phyloP scores from a whole-genome alignment of 2,113 vertebrate genomes.

The Leuciscus idus region DNA sequence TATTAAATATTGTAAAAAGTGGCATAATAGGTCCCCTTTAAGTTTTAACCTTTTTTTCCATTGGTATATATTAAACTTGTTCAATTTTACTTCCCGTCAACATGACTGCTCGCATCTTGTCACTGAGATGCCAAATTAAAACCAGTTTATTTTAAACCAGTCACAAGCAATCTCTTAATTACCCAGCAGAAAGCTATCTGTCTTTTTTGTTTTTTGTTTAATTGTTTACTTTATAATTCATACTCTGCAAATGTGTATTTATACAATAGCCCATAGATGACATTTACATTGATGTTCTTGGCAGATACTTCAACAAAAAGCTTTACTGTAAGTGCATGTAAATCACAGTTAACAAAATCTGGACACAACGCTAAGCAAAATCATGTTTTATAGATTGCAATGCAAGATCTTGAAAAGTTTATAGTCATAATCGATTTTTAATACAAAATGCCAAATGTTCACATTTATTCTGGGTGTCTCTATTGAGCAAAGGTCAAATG shows the following conservation, averaged over 20 bases:
- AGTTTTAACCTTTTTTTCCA: not conserved
- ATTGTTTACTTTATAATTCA: not conserved
- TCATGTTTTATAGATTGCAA: not conserved
- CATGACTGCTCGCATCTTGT: not conserved
- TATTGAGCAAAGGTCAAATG: slow-evolving; percentile 32
- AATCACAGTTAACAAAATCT: not conserved
- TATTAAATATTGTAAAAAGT: no score
- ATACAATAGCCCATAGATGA: not conserved
- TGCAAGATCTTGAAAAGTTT: slow-evolving; percentile 28
- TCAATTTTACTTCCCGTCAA: no score
- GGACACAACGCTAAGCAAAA: not conserved
- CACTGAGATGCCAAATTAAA: not conserved
- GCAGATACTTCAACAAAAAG: not conserved
- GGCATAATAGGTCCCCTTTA: no score
- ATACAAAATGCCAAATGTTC: slow-evolving; percentile 13
- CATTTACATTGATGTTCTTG: not conserved
- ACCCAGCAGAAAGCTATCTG: not conserved
- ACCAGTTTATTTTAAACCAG: not conserved
- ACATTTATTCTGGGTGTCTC: slow-evolving; percentile 23
- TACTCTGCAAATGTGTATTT: not conserved
- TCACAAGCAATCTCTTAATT: not conserved
- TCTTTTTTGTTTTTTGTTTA: not conserved
- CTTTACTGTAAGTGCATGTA: slow-evolving; percentile 1
- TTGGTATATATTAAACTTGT: not conserved
- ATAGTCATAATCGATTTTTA: slow-evolving; percentile 29